phyloP scores from a whole-genome alignment of 2,888 invertebrate genomes.

The Lysandra coridon region DNA sequence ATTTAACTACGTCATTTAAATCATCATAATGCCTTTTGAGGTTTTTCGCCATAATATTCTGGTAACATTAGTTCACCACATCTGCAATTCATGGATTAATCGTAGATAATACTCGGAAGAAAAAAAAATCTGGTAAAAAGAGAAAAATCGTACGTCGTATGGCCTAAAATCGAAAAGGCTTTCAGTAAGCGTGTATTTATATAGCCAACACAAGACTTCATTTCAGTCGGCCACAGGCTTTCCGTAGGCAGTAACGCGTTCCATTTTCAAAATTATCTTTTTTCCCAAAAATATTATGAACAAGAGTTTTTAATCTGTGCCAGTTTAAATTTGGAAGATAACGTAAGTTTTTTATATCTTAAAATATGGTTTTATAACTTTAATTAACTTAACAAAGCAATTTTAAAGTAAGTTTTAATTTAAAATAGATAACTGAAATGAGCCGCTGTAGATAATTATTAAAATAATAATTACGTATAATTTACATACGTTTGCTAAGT shows the following conservation, averaged over 20 bases:
- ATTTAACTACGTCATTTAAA: too few relatives aligned
- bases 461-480: background rate
- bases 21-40: too few relatives aligned
- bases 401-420: background rate
- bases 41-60: too few relatives aligned
- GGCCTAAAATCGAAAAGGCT: conserved; percentile 4
- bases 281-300: background rate
- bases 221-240: conserved; percentile 2
- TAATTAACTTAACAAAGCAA: background rate
- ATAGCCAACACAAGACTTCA: conserved; percentile 32
- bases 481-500: background rate
- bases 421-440: background rate
- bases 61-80: too few relatives aligned
- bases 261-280: background rate
- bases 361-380: background rate
- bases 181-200: conserved; percentile 26
- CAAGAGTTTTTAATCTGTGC: background rate
- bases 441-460: background rate
- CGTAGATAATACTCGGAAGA: too few relatives aligned
- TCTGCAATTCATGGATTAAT: too few relatives aligned
- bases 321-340: background rate
- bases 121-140: too few relatives aligned
- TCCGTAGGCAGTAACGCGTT: background rate
- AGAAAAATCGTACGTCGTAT: conserved; percentile 23
- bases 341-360: background rate